Base-by-base conservation (phyloP, 1,140 invertebrate genomes). In the Drosophila suzukii region DNA sequence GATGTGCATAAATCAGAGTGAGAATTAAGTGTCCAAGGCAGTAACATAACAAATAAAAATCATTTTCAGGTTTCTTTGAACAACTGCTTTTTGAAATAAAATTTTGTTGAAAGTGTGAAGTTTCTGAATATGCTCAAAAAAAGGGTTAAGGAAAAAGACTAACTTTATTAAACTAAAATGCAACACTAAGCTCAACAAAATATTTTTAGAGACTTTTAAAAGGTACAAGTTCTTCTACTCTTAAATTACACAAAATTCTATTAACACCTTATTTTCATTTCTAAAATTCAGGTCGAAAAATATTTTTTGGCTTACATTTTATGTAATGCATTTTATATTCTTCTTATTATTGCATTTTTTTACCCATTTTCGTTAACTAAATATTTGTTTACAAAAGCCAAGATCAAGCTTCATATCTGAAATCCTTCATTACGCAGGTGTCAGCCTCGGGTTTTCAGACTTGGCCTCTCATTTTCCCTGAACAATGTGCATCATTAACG, bases 401-500 rank as follows among this genome's bases (percentile, higher is more conserved):
- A 36, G 44, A 53, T 53, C 38, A 34, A 15, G 17, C 27, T 46
- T 17, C 41, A 11, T 15, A 39, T 13, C 43, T 50, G 65, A 71
- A 32, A 71, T 71, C 65, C 67, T 58, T 71, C 53, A 41, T 53
- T 66, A 71, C 44, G 65, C 67, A 71, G 67, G 67, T 71, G 51
- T 39, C 27, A 39, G 43, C 49, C 66, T 57, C 41, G 30, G 17
- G 2, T 47, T 47, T 41, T 58, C 34, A 44, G 62, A 34, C 30
- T 43, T 41, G 47, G 20, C 59, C 85, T 88, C 89, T 88, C 84
- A 74, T 88, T 88, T 88, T 89, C 84, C 83, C 78, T 84, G 76
- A 88, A 88, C 84, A 88, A 89, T 90, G 84, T 86, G 84, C 84
- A 89, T 88, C 84, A 88, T 88, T 88, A 88, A 88, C 84, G 80